These are phyloP conservation scores for Heliconius erato DNA, from an alignment of 2,888 invertebrate species.

Conservation along the genomic window DNA sequence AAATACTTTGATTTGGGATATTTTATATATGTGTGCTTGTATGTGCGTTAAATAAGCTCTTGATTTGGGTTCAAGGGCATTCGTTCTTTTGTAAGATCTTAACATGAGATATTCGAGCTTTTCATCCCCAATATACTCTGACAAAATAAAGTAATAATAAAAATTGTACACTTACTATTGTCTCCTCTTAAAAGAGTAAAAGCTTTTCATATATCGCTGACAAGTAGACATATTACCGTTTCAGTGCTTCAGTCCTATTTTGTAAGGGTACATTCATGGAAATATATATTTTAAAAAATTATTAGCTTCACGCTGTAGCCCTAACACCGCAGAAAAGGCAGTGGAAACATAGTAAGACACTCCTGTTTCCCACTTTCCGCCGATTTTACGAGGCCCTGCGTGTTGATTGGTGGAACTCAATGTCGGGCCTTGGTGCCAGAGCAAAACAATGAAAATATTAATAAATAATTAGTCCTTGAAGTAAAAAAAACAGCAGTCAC, in stretches of 20 bases:
- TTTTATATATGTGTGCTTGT: no score
- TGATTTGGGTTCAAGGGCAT: background rate
- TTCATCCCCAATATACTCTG: background rate
- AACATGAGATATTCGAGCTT: background rate
- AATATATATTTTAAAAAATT: background rate
- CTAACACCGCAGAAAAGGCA: no score
- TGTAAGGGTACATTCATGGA: conserved; percentile 7
- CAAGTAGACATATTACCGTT: conserved; percentile 11
- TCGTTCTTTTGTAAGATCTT: background rate
- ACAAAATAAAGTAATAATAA: background rate
- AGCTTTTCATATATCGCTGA: conserved; percentile 29
- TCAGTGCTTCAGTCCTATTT: background rate
- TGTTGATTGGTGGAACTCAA: no score
- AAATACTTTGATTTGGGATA: background rate
- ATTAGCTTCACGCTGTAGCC: no score
- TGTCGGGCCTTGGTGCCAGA: no score
- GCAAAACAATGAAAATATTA: no score
- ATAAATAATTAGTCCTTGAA: no score
- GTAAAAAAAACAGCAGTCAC: no score
- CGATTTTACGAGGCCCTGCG: no score
- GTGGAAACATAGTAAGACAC: no score
- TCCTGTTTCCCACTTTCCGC: no score
- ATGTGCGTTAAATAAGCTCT: background rate
- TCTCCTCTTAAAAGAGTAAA: conserved; percentile 22
- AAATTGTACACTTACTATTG: background rate